phyloP scores from a whole-genome alignment of 1,140 invertebrate species.

The Tetramorium parvispinum region DNA sequence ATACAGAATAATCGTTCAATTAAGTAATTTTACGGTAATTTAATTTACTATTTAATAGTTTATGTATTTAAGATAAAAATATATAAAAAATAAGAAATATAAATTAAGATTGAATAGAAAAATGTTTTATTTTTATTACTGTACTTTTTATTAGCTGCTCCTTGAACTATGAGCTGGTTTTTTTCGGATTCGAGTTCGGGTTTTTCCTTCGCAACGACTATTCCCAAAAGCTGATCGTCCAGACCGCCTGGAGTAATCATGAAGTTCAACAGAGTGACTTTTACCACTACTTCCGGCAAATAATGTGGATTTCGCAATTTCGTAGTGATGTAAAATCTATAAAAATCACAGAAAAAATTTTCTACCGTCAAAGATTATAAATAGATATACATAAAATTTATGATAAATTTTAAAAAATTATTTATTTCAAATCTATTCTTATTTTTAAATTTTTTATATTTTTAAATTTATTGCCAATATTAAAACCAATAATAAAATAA shows the following conservation, averaged over 20 bases:
- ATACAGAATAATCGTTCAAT: not conserved
- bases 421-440: not conserved
- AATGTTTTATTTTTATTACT: not conserved
- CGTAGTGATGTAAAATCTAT: slow-evolving; percentile 97
- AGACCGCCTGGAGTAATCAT: slow-evolving; percentile 96
- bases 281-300: slow-evolving; percentile 95
- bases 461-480: not conserved
- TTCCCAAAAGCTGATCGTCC: slow-evolving; percentile 95
- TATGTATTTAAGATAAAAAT: not conserved
- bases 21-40: not conserved
- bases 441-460: not conserved
- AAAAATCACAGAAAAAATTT: slow-evolving; percentile 24
- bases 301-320: slow-evolving; percentile 97
- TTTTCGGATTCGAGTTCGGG: slow-evolving; percentile 97
- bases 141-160: slow-evolving; percentile 94
- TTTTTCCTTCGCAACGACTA: slow-evolving; percentile 96
- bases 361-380: not conserved
- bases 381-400: not conserved
- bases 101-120: not conserved
- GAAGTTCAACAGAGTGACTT: slow-evolving; percentile 97
- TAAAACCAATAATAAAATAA: not conserved
- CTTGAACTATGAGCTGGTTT: slow-evolving; percentile 95
- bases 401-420: not conserved
- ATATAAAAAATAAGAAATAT: not conserved
- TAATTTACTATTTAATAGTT: not conserved